A percentile compares a stretch with the other conserved stretches of the same genome.
Evolutionary conservation across 64 coral and sea anemone species (phyloP).

Genomic region (Acropora tenuis): DNA sequence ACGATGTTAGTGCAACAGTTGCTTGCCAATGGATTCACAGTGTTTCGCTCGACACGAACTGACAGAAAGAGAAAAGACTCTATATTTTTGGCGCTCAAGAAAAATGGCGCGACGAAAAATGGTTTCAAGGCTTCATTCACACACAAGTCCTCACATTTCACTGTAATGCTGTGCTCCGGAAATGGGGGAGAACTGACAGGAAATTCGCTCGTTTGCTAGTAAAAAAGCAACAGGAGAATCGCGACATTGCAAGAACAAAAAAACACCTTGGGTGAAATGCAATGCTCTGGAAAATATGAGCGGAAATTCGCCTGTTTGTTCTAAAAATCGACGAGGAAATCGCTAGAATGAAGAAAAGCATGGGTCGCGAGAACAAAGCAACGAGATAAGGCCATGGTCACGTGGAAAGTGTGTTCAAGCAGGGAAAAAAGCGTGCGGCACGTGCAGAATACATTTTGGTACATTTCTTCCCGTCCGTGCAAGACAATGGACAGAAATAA

Average conservation of each 20-base stretch:
- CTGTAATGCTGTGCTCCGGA: background rate
- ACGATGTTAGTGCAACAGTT: conserved; percentile 47
- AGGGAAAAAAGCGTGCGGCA: no score
- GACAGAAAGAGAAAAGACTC: background rate
- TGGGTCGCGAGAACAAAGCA: background rate
- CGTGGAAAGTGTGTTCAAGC: no score
- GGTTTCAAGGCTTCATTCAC: conserved; percentile 14
- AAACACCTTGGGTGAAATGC: background rate
- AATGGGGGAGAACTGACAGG: background rate
- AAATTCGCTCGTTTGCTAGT: background rate
- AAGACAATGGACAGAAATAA: no score
- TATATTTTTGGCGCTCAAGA: conserved; percentile 61
- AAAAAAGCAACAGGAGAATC: background rate
- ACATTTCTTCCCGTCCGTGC: no score
- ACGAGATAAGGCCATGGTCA: background rate
- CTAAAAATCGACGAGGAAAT: background rate
- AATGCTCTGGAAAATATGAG: background rate
- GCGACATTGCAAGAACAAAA: no score
- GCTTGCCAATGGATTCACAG: conserved; percentile 12
- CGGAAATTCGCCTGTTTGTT: background rate
- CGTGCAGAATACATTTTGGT: no score
- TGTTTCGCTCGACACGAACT: conserved; percentile 25
- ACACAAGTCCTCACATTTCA: conserved; percentile 68
- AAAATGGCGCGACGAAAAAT: conserved; percentile 54
- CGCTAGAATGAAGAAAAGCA: background rate